Percentiles rank a stretch among this genome's conserved stretches.
Evolutionary conservation across 2,113 vertebrate genomes (phyloP).

Genomic region (Sterrhoptilus dennistouni): DNA sequence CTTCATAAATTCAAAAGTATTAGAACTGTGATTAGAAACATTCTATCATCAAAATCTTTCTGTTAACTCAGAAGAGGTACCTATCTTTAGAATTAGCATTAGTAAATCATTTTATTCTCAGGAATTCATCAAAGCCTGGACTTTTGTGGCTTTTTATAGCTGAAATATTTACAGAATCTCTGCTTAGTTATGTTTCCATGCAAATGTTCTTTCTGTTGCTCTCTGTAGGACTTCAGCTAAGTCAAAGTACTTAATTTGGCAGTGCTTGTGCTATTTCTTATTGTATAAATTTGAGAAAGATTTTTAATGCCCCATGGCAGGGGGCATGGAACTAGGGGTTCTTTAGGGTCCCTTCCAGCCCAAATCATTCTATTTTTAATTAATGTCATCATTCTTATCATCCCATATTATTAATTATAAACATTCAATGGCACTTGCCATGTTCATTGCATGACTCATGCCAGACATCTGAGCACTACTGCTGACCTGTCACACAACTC

Average conservation of each 20-base stretch:
- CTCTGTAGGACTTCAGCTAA: not conserved
- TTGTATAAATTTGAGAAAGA: not conserved
- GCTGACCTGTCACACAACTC: not conserved
- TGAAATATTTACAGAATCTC: conserved; percentile 35
- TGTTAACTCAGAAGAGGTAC: not conserved
- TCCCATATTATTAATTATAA: not conserved
- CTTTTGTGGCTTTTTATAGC: conserved; percentile 5
- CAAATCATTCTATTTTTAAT: not conserved
- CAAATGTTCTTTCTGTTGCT: conserved; percentile 8
- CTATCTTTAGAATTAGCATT: not conserved
- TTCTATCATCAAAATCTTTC: not conserved
- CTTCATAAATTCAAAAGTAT: not conserved
- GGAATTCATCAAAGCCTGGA: not conserved
- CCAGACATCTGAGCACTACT: not conserved
- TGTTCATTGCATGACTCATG: not conserved
- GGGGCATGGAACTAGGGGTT: not conserved
- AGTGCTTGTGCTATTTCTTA: not conserved
- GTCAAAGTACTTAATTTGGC: not conserved
- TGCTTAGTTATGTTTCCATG: not conserved
- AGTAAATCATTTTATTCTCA: not conserved
- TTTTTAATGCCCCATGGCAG: not conserved
- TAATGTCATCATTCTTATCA: not conserved
- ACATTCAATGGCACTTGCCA: not conserved
- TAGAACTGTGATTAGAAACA: not conserved
- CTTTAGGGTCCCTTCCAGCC: not conserved